Percentiles rank a stretch among this genome's conserved stretches.
Evolutionary conservation across 1,140 invertebrate species (phyloP).

Genomic region (Cotesia typhae): DNA sequence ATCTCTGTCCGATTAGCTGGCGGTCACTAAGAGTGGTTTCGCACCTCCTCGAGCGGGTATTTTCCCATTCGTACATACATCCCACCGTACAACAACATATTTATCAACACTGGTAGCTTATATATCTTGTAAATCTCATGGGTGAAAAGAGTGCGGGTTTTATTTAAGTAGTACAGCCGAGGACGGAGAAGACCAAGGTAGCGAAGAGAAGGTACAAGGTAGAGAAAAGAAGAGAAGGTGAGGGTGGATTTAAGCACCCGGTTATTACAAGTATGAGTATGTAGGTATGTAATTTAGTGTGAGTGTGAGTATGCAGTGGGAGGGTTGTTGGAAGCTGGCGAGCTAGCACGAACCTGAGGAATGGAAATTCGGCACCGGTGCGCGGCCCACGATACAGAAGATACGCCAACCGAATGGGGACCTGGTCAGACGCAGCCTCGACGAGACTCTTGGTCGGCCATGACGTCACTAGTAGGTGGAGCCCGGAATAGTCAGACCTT

Average conservation of each 20-base stretch:
- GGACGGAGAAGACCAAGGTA: background rate
- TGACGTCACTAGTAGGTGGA: constrained; percentile 55
- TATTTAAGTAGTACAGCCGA: background rate
- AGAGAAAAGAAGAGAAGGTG: background rate
- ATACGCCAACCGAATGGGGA: constrained; percentile 56
- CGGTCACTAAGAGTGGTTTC: constrained; percentile 28
- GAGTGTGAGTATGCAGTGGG: constrained; percentile 12
- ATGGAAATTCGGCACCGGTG: background rate
- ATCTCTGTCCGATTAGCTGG: constrained; percentile 23
- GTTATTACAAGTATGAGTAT: background rate
- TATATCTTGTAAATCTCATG: background rate
- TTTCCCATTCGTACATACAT: too few species aligned
- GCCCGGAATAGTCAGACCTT: constrained; percentile 42
- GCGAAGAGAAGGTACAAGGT: background rate
- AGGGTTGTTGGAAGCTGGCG: background rate
- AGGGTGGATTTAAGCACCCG: constrained; percentile 28
- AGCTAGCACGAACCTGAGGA: constrained; percentile 26
- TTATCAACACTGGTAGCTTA: background rate
- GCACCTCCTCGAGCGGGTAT: constrained; percentile 19
- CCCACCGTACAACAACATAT: constrained; percentile 15
- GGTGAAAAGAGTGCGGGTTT: background rate
- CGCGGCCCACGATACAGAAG: constrained; percentile 39
- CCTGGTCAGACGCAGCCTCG: constrained; percentile 46
- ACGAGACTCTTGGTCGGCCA: constrained; percentile 12
- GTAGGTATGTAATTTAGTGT: background rate